Evolutionary conservation across 2,888 invertebrate genomes (phyloP).

Genomic region (Ormyrus thymus): DNA sequence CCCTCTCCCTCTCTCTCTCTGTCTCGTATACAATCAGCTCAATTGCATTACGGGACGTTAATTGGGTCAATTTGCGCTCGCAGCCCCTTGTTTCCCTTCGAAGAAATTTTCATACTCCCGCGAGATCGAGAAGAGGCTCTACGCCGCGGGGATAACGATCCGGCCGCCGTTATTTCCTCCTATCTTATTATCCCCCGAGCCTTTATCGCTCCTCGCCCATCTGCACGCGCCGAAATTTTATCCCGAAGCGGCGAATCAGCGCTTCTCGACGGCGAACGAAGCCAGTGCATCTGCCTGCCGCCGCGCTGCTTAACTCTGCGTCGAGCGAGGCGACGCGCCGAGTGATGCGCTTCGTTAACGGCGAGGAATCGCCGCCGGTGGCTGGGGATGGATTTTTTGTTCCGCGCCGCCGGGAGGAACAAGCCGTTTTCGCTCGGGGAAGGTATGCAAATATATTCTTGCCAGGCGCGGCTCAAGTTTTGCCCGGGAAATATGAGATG

Average conservation of each 20-base stretch:
- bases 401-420: too few species aligned
- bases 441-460: too few species aligned
- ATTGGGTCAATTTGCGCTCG: constrained; percentile 20
- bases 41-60: constrained; percentile 19
- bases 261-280: too few species aligned
- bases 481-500: not conserved
- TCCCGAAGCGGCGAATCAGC: too few species aligned
- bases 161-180: constrained; percentile 17
- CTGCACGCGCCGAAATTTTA: too few species aligned
- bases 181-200: not conserved
- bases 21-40: constrained; percentile 18
- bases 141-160: constrained; percentile 12
- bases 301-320: too few species aligned
- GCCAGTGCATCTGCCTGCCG: too few species aligned
- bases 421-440: too few species aligned
- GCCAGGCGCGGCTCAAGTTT: too few species aligned
- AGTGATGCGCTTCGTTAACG: too few species aligned
- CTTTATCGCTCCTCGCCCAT: not conserved
- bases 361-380: too few species aligned
- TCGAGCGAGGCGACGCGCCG: not conserved
- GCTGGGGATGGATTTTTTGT: too few species aligned
- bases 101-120: not conserved
- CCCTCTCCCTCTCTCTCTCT: constrained; percentile 1
- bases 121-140: not conserved
- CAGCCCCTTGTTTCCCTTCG: not conserved